Percentiles rank a stretch among this genome's conserved stretches.
Conservation (phyloP, 2,797 vertebrate genomes). For the Cheirogaleus major region DNA sequence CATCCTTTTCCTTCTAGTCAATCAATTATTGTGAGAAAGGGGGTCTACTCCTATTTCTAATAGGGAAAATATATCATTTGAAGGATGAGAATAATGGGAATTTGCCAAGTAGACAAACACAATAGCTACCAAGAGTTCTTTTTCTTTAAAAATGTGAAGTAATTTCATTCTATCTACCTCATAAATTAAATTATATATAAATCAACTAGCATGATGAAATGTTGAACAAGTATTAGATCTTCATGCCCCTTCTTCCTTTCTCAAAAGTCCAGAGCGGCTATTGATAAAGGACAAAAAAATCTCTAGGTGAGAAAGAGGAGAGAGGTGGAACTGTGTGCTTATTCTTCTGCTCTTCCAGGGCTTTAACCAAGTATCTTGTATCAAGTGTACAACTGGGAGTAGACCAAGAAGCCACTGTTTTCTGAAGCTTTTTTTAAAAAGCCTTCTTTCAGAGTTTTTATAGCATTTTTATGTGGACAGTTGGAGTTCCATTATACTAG, state of each 20-base stretch:
- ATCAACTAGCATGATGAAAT: neutral
- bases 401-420: neutral
- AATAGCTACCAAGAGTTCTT: neutral
- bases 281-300: neutral
- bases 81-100: neutral
- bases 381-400: neutral
- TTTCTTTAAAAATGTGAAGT: neutral
- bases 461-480: neutral
- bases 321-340: neutral
- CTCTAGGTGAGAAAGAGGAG: neutral
- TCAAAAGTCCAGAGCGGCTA: neutral
- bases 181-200: neutral
- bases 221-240: neutral
- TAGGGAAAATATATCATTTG: neutral
- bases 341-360: neutral
- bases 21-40: neutral
- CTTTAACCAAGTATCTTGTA: neutral
- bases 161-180: neutral
- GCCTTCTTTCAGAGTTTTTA: neutral
- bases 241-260: neutral
- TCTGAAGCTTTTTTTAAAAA: neutral
- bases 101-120: neutral
- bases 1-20: neutral
- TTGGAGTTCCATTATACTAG: neutral
- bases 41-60: neutral